A percentile compares a stretch with the other conserved stretches of the same genome.
These are phyloP conservation scores for Stictonetta naevosa DNA, from an alignment of 2,113 vertebrate species.

Conservation along the genomic window DNA sequence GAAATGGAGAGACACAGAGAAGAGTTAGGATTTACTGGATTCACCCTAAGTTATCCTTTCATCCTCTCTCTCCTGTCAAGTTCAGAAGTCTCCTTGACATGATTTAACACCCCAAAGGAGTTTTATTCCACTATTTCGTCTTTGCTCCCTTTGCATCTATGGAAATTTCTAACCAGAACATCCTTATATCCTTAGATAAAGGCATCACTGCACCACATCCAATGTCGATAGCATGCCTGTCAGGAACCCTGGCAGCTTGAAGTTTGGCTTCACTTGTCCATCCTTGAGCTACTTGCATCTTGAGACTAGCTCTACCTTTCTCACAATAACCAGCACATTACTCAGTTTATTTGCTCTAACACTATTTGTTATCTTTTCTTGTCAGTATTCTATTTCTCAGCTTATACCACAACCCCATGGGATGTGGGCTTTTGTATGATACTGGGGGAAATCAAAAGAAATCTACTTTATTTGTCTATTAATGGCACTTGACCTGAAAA, in stretches of 20 bases:
- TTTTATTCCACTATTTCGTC: not conserved
- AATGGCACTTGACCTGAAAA: not conserved
- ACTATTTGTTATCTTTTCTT: not conserved
- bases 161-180: not conserved
- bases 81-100: not conserved
- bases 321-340: not conserved
- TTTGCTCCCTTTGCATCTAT: not conserved
- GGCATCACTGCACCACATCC: not conserved
- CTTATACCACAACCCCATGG: not conserved
- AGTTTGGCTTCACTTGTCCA: not conserved
- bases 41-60: not conserved
- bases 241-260: not conserved
- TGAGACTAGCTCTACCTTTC: not conserved
- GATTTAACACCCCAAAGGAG: not conserved
- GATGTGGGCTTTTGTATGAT: not conserved
- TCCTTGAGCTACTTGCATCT: not conserved
- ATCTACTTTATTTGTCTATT: not conserved
- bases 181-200: not conserved
- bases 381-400: not conserved
- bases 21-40: not conserved
- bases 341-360: not conserved
- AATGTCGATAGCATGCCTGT: no score
- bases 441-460: not conserved
- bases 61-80: not conserved
- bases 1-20: rapidly evolving